phyloP scores from a whole-genome alignment of 30 jellyfish, hydroid and myxozoan species.

The Mastigias papua region DNA sequence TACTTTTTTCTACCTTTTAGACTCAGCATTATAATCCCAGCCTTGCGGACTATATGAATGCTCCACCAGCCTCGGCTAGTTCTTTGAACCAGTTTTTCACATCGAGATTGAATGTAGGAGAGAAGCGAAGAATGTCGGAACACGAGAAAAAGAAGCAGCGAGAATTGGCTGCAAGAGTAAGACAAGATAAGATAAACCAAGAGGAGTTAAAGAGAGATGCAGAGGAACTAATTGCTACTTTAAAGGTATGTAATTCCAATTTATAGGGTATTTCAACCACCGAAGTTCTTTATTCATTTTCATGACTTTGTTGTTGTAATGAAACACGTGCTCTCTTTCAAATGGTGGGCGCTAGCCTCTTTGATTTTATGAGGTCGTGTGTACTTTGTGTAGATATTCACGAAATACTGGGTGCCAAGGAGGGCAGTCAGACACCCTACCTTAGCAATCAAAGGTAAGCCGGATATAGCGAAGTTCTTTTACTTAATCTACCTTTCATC shows the following conservation, averaged over 20 bases:
- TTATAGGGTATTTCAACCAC: too few relatives aligned
- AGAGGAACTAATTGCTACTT: not conserved
- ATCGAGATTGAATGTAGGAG: not conserved
- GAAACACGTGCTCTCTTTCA: too few relatives aligned
- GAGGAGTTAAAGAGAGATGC: slow-evolving; percentile 56
- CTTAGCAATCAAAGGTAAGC: too few relatives aligned
- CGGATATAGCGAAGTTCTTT: too few relatives aligned
- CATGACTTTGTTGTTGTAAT: too few relatives aligned
- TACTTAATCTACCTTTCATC: too few relatives aligned
- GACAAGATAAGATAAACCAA: slow-evolving; percentile 22
- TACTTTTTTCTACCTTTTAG: not conserved
- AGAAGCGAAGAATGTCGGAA: slow-evolving; percentile 31
- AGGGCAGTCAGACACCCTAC: too few relatives aligned
- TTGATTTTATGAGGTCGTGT: too few relatives aligned
- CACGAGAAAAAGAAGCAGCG: slow-evolving; percentile 55
- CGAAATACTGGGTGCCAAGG: too few relatives aligned
- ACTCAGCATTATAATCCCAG: not conserved
- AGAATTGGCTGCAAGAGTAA: slow-evolving; percentile 51
- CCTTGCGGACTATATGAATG: not conserved
- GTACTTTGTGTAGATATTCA: too few relatives aligned
- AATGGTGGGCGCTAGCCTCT: too few relatives aligned
- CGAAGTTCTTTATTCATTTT: too few relatives aligned
- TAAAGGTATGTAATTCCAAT: slow-evolving; percentile 12
- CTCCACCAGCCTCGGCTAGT: not conserved
- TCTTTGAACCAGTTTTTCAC: not conserved